Percentiles rank a stretch among this genome's conserved stretches.
Evolutionary conservation across 2,797 vertebrate species (phyloP).

Genomic region (Hypotaenidia philippensis): DNA sequence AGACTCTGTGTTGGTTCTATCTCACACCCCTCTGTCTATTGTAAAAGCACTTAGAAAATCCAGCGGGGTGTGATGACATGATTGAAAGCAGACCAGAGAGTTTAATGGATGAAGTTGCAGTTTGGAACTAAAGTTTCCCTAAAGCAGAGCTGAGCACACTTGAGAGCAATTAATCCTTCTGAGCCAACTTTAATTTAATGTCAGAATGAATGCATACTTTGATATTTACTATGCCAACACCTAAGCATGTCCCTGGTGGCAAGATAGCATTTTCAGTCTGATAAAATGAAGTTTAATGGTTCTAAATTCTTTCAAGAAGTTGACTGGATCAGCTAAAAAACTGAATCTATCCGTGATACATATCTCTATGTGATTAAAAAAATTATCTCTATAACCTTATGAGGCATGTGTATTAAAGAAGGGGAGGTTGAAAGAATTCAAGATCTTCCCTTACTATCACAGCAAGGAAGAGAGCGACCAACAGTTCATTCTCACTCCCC

Average conservation of each 20-base stretch:
- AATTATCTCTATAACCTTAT: not conserved
- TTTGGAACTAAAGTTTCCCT: not conserved
- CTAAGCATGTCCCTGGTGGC: not conserved
- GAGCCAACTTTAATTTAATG: not conserved
- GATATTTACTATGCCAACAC: not conserved
- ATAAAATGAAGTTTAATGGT: not conserved
- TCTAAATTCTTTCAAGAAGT: not conserved
- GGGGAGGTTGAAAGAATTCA: not conserved
- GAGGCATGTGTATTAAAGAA: not conserved
- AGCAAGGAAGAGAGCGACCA: not conserved
- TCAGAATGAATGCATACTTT: not conserved
- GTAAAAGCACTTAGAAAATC: not conserved
- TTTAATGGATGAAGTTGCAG: not conserved
- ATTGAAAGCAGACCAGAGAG: not conserved
- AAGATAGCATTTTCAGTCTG: not conserved
- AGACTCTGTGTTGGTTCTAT: not conserved
- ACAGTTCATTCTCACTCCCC: not conserved
- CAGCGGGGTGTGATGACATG: not conserved
- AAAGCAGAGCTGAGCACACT: not conserved
- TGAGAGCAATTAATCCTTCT: not conserved
- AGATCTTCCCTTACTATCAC: not conserved
- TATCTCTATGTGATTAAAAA: not conserved
- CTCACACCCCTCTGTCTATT: not conserved
- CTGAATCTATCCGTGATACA: not conserved
- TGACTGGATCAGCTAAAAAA: not conserved